A percentile compares a stretch with the other conserved stretches of the same genome.
Conservation (phyloP, 2,888 invertebrate species). For the Pomacea canaliculata region DNA sequence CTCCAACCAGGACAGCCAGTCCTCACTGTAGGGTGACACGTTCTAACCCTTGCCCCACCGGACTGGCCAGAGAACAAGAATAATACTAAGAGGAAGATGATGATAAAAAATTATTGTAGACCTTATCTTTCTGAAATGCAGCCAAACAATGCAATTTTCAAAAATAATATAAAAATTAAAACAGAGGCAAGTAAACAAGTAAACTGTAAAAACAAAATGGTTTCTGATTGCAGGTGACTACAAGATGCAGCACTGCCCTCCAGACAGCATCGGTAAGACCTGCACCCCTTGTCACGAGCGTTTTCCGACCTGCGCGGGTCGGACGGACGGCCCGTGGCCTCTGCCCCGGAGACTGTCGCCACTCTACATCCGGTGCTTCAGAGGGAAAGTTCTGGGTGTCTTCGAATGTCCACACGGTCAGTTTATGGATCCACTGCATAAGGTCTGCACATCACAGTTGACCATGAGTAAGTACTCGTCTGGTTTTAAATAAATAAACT, state of each 20-base stretch:
- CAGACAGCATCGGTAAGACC: background rate
- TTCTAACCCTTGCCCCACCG: too few species aligned
- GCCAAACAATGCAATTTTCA: too few species aligned
- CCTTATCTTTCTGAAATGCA: too few species aligned
- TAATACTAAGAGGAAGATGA: too few species aligned
- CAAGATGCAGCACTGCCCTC: conserved; percentile 9
- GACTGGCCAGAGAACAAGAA: too few species aligned
- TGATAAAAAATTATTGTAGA: too few species aligned
- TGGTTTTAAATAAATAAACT: too few species aligned
- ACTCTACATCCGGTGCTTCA: conserved; percentile 3
- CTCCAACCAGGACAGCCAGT: too few species aligned
- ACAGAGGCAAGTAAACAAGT: too few species aligned
- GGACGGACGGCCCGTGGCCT: conserved; percentile 6
- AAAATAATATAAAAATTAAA: too few species aligned
- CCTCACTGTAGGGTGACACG: too few species aligned
- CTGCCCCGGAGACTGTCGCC: conserved; percentile 16
- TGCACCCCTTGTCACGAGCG: conserved; percentile 19
- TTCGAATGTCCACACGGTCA: conserved; percentile 5
- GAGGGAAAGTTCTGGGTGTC: conserved; percentile 1
- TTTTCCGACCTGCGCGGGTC: conserved; percentile 8
- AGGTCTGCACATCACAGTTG: conserved; percentile 9
- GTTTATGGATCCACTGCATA: conserved; percentile 16
- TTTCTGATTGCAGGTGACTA: conserved; percentile 12
- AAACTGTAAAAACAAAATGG: too few species aligned
- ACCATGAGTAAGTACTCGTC: conserved; percentile 12